Evolutionary conservation across 2,888 invertebrate genomes (phyloP).

Genomic region (Tetragonisca angustula): DNA sequence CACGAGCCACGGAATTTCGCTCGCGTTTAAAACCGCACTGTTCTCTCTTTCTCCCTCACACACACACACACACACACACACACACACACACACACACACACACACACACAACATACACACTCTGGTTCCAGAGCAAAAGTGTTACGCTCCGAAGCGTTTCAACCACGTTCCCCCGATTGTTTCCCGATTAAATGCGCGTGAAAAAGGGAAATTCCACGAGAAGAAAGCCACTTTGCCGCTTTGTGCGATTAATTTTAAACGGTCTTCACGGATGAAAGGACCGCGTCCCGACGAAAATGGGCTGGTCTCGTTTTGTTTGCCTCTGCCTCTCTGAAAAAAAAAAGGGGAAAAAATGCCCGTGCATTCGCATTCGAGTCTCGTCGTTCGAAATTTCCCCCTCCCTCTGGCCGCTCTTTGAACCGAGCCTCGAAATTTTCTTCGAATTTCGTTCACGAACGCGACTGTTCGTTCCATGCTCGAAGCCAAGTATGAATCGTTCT

Average conservation of each 20-base stretch:
- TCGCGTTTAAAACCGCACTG: conserved; percentile 38
- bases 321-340: not conserved
- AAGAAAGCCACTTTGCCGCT: not conserved
- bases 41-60: not conserved
- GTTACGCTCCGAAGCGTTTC: conserved; percentile 9
- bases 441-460: too few species aligned
- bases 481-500: too few species aligned
- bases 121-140: not conserved
- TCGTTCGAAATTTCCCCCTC: too few species aligned
- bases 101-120: not conserved
- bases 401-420: too few species aligned
- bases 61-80: not conserved
- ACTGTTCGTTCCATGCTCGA: too few species aligned
- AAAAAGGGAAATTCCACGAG: not conserved
- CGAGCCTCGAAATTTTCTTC: too few species aligned
- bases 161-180: conserved; percentile 18
- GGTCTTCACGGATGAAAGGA: not conserved
- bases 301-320: not conserved
- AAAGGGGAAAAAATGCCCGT: too few species aligned
- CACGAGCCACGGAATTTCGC: conserved; percentile 30
- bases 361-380: not conserved
- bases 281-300: not conserved
- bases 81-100: too few species aligned
- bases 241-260: conserved; percentile 20
- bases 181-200: not conserved